A percentile compares a stretch with the other conserved stretches of the same genome.
phyloP scores from a whole-genome alignment of 2,888 invertebrate genomes.

The Troides aeacus region DNA sequence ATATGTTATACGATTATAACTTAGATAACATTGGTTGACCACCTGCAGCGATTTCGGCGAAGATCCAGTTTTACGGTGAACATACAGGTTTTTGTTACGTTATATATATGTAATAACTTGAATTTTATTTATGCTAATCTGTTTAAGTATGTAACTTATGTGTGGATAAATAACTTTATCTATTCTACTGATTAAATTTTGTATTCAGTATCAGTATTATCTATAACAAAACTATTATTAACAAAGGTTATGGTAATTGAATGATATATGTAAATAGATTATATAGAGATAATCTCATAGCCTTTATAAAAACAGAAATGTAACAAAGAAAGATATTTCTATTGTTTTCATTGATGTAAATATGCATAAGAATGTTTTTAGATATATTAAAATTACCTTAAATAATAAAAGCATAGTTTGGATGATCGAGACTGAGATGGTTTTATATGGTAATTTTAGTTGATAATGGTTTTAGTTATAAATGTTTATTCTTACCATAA shows the following conservation, averaged over 20 bases:
- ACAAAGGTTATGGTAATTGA: no score
- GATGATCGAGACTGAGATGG: not conserved
- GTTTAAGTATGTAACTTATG: not conserved
- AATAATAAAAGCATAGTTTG: no score
- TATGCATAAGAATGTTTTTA: no score
- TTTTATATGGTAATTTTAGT: not conserved
- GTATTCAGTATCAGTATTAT: no score
- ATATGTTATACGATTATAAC: conserved; percentile 10
- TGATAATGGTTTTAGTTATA: not conserved
- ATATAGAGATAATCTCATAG: no score
- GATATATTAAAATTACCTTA: no score
- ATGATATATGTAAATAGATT: no score
- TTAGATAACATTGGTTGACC: conserved; percentile 27
- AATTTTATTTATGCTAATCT: not conserved
- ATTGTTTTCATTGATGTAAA: no score
- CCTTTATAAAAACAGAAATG: no score
- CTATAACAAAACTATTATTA: no score
- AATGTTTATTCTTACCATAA: conserved; percentile 54
- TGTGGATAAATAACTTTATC: not conserved
- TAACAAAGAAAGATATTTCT: no score
- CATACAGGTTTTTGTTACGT: conserved; percentile 22
- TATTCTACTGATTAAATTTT: not conserved
- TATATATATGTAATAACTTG: conserved; percentile 1
- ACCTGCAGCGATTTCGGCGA: conserved; percentile 29
- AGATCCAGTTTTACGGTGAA: conserved; percentile 28